phyloP scores from a whole-genome alignment of 2,113 vertebrate species.

The Tychaedon coryphoeus region DNA sequence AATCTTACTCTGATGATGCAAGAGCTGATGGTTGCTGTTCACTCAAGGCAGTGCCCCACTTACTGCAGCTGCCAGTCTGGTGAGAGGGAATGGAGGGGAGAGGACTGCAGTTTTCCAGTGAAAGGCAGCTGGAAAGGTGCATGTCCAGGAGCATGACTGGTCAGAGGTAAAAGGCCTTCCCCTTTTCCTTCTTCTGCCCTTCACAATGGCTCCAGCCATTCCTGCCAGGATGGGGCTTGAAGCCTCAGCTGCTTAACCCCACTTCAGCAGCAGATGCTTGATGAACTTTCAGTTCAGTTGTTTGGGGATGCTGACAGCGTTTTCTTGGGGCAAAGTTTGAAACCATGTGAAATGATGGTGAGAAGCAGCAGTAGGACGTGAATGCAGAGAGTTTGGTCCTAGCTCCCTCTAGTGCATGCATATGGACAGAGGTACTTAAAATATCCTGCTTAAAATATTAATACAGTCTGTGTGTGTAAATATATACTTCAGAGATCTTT shows the following conservation, averaged over 20 bases:
- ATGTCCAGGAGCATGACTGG: accelerated
- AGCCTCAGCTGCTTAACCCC: neutral
- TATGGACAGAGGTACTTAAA: neutral
- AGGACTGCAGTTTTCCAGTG: neutral
- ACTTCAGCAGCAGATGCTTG: neutral
- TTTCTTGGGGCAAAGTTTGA: neutral
- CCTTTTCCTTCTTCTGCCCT: neutral
- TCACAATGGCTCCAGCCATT: neutral
- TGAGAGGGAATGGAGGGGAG: neutral
- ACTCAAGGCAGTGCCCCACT: neutral
- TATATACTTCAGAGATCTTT: neutral
- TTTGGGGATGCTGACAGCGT: neutral
- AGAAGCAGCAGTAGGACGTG: neutral
- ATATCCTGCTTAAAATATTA: neutral
- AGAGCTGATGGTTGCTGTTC: neutral
- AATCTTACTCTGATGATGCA: neutral
- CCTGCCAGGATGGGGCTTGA: neutral
- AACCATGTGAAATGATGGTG: neutral
- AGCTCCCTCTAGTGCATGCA: constrained; percentile 48
- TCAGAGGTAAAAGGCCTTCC: neutral
- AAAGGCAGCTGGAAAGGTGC: neutral
- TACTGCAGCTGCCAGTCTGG: neutral
- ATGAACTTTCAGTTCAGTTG: neutral
- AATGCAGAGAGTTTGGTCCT: neutral
- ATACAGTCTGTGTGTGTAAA: neutral